Percentiles rank a stretch among this genome's conserved stretches.
phyloP scores from a whole-genome alignment of 2,888 invertebrate species.

The Gryllus longicercus region DNA sequence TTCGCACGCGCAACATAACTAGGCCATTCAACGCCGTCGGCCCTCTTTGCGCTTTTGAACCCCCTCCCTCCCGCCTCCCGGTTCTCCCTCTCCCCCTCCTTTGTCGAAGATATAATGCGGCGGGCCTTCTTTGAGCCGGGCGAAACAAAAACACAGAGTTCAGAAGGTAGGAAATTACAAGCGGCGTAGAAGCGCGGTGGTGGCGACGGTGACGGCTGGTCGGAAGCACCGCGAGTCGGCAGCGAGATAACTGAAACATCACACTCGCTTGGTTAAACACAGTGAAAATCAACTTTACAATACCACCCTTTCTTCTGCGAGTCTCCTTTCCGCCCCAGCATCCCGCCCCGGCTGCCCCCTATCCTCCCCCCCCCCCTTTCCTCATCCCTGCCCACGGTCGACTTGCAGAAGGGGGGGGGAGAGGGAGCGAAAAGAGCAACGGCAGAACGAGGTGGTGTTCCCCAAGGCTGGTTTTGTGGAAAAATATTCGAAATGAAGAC shows the following conservation, averaged over 20 bases:
- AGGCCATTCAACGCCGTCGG: neutral
- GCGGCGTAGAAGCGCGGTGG: neutral
- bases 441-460: too few relatives aligned
- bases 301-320: neutral
- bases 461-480: too few relatives aligned
- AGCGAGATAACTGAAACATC: slow-evolving; percentile 7
- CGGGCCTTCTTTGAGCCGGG: neutral
- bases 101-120: neutral
- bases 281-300: slow-evolving; percentile 17
- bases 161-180: neutral
- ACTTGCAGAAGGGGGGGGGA: neutral
- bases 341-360: too few relatives aligned
- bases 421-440: neutral
- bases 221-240: neutral
- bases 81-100: neutral
- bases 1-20: neutral
- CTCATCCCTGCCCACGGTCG: neutral
- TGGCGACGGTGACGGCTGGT: neutral
- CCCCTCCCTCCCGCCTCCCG: neutral
- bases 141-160: neutral
- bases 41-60: slow-evolving; percentile 6
- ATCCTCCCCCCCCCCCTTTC: neutral
- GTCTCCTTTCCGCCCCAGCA: neutral
- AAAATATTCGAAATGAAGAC: too few relatives aligned
- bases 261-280: slow-evolving; percentile 8